Evolutionary conservation across 2,888 invertebrate species (phyloP), one percentile per base, ranked within the genome.

Genomic region (Galerucella nymphaeae): DNA sequence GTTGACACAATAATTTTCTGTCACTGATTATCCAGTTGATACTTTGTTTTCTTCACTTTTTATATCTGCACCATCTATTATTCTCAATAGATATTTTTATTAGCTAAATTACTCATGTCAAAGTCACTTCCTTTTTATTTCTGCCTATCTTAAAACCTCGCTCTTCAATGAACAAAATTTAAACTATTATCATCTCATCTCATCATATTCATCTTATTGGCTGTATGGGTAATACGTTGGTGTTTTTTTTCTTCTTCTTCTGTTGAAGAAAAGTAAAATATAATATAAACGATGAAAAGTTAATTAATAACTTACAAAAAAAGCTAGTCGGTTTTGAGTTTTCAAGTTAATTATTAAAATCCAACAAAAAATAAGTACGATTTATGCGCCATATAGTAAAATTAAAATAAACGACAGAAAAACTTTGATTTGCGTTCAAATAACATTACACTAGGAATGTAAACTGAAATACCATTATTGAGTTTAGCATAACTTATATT

Each of bases 361-460:
- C 18, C 30, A 9, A 53, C 53, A 53, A 53, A 53, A 53, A 53
- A 53, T 53, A 18, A 18, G 18, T 18, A 45, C 45, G 45, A 45
- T 45, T 11, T 45, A 45, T 45, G 45, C 45, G 45, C 45, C 45
- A 45, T 45, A 10, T 53, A 53, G 53, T 53, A 16, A 53, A 53
- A 53, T 53, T 53, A 53, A 53, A 53, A 53, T 53, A 53, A 53
- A 53, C 30, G 30, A 1, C 1, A 2, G 18, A 10, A 53, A 53
- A 53, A 53, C 11, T 41, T 41, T 62, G 61, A 62, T 62, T 11
- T 41, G 42, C 61, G 61, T 62, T 62, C 38, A 62, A 62, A 38
- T 62, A 59, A 59, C 30, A 62, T 62, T 61, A 38, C 16, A 38
- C 16, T 62, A 62, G 42, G 42, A 62, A 62, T 62, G 61, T 41